Evolutionary conservation across 2,113 vertebrate species (phyloP), one percentile per base, ranked within the genome.

Genomic region (Cairina moschata): DNA sequence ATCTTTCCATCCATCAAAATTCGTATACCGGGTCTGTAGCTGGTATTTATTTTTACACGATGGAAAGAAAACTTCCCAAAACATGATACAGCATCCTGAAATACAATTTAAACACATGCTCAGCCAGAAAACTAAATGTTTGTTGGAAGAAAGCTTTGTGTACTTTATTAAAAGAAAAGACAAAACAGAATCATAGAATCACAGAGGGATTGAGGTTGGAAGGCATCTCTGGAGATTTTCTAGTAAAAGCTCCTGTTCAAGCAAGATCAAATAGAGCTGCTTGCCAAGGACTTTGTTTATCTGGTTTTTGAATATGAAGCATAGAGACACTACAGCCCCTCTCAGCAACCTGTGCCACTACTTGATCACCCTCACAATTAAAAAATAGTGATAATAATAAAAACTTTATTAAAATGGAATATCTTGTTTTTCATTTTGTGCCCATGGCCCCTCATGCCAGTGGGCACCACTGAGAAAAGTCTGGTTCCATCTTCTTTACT

Each of bases 251-350:
- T 16, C 21, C 17, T 62, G 3, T 36, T 84, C 38, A 84, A 18
- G 16, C 12, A 81, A 6, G 4, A 73, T 56, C 82, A 78, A 6
- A 7, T 29, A 31, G 36, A 91, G 23, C 22, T 4, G 2, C 7
- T 59, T 83, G 36, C n/a, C 9, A 17, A 58, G 14, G 7, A 58
- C 4, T 1, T 1, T 31, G 9, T 15, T 11, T 4, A 40, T 7
- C 10, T 4, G 58, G 15, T 13, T 48, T 63, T 38, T 85, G 0
- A 62, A 8, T 44, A 50, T 40, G 1, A 6, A 25, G 12, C 22
- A 60, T 63, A 25, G 31, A 42, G 22, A 58, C 32, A 31, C 13
- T 81, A 36, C 34, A 42, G 13, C 17, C 1, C 54, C 34, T 86
- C 36, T 59, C 6, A 17, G 26, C 1, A 79, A 48, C 9, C 5